A percentile compares a stretch with the other conserved stretches of the same genome.
Evolutionary conservation across 2,888 invertebrate species (phyloP).

Genomic region (Eledona agricola): DNA sequence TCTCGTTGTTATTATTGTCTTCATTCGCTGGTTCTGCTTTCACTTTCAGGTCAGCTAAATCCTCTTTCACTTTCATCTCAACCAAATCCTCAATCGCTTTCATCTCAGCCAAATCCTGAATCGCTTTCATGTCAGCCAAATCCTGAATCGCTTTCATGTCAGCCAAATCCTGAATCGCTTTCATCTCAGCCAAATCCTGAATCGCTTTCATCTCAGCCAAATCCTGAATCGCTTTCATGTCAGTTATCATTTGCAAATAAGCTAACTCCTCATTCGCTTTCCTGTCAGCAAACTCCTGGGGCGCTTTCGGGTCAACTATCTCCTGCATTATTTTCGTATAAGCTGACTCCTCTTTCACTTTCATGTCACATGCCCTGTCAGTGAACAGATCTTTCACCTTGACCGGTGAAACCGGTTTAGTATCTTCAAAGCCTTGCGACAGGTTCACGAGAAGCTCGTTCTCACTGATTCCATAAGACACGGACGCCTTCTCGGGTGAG

Average conservation of each 20-base stretch:
- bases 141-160: no score
- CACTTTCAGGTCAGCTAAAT: slow-evolving; percentile 11
- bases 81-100: slow-evolving; percentile 1
- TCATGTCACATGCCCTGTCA: background rate
- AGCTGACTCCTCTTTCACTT: background rate
- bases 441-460: slow-evolving; percentile 31
- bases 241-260: background rate
- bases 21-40: slow-evolving; percentile 37
- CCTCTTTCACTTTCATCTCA: slow-evolving; percentile 20
- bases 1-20: slow-evolving; percentile 46
- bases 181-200: no score
- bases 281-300: background rate
- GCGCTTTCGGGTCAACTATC: background rate
- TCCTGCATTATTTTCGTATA: no score
- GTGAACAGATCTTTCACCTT: background rate
- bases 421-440: slow-evolving; percentile 8
- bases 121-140: no score
- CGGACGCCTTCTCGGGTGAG: background rate
- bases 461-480: slow-evolving; percentile 26
- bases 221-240: no score
- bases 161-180: no score
- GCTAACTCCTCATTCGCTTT: background rate
- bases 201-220: no score
- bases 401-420: background rate
- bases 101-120: no score